Evolutionary conservation across 2,113 vertebrate species (phyloP), one percentile per base, ranked within the genome.

Genomic region (Lethenteron reissneri): DNA sequence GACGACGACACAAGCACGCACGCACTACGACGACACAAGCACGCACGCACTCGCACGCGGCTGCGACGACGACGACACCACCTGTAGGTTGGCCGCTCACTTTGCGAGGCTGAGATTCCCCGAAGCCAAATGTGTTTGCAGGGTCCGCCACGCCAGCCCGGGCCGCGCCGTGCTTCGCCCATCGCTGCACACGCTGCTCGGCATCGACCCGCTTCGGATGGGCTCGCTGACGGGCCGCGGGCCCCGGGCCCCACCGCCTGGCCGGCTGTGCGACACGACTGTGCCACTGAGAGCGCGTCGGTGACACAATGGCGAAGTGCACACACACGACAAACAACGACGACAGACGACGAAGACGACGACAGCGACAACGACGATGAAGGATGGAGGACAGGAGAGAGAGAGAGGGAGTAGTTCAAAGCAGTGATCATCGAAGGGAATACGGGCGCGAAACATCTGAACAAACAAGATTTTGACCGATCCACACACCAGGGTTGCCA

Each of bases 31-130:
- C 41, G 41, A 41, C 41, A 41, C 41, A 41, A 41, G 41, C 41
- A 41, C 41, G 41, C 41, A 41, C 41, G 41, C 41, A 41, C 41
- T 5, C 41, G 41, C 41, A 41, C 41, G 41, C 41, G 41, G 41
- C 41, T 41, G 41, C 41, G 41, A 41, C 41, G 41, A 41, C 41
- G 41, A 41, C 41, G 41, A 41, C 41, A 41, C 41, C 41, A 41
- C 41, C 41, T 41, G 41, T 41, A 41, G 70, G 74, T 73, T 78
- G 78, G 75, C 74, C 75, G 95, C 92, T 95, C 87, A 96, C 92
- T 92, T 95, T 85, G 80, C 86, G 80, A 85, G 85, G 84, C 85
- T 90, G 83, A 95, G 82, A 83, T 89, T 90, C 82, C 91, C 91
- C 41, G 89, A 86, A 75, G 89, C 88, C 83, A 95, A 80, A 83